Evolutionary conservation across 2,113 vertebrate genomes (phyloP).

Genomic region (Neolamprologus fasciatus): DNA sequence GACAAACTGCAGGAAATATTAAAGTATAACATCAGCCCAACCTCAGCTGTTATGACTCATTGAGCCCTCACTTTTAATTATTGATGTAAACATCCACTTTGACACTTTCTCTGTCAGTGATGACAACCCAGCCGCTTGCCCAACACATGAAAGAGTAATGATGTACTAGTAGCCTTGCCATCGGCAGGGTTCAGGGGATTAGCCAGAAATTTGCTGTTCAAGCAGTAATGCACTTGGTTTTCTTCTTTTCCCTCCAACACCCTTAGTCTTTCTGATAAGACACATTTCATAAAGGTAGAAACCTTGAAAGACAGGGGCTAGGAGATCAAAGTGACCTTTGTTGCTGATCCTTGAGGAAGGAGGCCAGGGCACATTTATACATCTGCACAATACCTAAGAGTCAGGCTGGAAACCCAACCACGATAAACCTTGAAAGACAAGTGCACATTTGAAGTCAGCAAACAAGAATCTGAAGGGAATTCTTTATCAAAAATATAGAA

Average conservation of each 20-base stretch:
- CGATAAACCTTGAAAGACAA: background rate
- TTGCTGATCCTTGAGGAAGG: conserved; percentile 11
- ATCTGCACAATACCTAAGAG: background rate
- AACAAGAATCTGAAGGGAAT: conserved; percentile 29
- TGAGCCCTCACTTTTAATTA: conserved; percentile 45
- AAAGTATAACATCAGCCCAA: background rate
- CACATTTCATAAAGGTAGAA: conserved; percentile 16
- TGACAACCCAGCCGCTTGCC: conserved; percentile 29
- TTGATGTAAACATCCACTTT: conserved; percentile 63
- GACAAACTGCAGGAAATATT: conserved; percentile 25
- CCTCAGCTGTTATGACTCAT: conserved; percentile 15
- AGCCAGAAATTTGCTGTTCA: conserved; percentile 35
- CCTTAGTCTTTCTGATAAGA: conserved; percentile 12
- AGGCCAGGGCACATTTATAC: conserved; percentile 24
- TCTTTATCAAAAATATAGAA: conserved; percentile 1
- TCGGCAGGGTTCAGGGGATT: conserved; percentile 30
- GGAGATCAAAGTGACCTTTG: conserved; percentile 42
- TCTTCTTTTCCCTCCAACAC: background rate
- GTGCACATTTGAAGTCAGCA: conserved; percentile 14
- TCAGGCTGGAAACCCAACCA: background rate
- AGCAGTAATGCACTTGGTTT: background rate
- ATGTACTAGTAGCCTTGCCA: conserved; percentile 18
- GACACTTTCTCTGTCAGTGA: conserved; percentile 43
- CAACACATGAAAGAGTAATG: conserved; percentile 58
- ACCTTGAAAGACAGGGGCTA: conserved; percentile 18